Percentiles rank a stretch among this genome's conserved stretches.
Conservation (phyloP, 2,888 invertebrate genomes). For the Eupeodes latifasciatus region DNA sequence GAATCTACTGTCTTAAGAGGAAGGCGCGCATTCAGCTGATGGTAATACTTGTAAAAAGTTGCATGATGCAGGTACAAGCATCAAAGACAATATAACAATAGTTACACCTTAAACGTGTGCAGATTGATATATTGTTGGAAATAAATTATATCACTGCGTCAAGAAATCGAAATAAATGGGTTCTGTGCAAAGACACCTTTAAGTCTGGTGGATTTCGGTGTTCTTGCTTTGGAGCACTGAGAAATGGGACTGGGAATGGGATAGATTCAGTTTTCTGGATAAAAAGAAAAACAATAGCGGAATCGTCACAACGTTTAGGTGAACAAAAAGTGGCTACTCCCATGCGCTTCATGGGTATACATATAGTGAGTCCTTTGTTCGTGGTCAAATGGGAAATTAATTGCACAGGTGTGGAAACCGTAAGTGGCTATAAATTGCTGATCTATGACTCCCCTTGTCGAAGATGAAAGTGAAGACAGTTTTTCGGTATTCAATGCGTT, state of each 20-base stretch:
- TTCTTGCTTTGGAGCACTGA: conserved; percentile 8
- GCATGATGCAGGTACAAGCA: conserved; percentile 63
- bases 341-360: conserved; percentile 27
- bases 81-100: conserved; percentile 19
- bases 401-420: conserved; percentile 74
- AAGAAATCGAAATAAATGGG: conserved; percentile 71
- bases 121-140: conserved; percentile 75
- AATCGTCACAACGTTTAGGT: conserved; percentile 39
- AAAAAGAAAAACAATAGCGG: conserved; percentile 44
- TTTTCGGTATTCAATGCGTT: background rate
- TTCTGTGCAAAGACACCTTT: conserved; percentile 71
- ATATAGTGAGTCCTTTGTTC: conserved; percentile 43
- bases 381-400: conserved; percentile 66
- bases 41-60: conserved; percentile 44
- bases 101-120: conserved; percentile 45
- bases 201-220: conserved; percentile 56
- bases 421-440: conserved; percentile 70
- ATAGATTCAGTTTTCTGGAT: background rate
- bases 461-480: conserved; percentile 67
- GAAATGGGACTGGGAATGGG: background rate
- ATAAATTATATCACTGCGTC: conserved; percentile 75
- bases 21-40: conserved; percentile 64
- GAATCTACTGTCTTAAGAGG: conserved; percentile 63
- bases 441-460: conserved; percentile 59
- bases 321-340: conserved; percentile 67